Conservation (phyloP, 2,113 vertebrate genomes). For the Seriola rivoliana region DNA sequence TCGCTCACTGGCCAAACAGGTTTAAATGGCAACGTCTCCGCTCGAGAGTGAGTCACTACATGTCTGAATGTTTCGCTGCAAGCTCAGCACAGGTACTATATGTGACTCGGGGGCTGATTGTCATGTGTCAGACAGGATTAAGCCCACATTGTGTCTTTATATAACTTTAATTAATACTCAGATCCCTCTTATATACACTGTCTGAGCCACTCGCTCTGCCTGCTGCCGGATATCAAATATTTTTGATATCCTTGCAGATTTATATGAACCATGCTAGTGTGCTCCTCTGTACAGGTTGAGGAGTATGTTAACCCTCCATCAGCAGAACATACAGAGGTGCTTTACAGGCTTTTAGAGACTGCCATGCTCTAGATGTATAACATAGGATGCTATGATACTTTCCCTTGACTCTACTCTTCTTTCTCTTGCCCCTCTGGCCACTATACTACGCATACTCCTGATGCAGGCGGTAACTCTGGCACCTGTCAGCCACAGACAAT, state of each 20-base stretch:
- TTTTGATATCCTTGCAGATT: not conserved
- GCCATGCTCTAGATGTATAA: not conserved
- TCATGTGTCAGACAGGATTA: constrained; percentile 40
- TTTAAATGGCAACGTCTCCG: constrained; percentile 65
- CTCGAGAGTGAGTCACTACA: constrained; percentile 56
- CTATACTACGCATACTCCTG: not conserved
- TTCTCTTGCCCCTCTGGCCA: constrained; percentile 6
- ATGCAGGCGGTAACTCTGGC: constrained; percentile 40
- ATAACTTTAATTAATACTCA: constrained; percentile 42
- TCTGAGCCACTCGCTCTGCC: constrained; percentile 3
- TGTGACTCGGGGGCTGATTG: constrained; percentile 5
- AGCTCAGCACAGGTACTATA: constrained; percentile 20
- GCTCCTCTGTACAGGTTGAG: not conserved
- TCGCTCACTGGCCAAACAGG: constrained; percentile 64
- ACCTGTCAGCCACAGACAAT: constrained; percentile 69
- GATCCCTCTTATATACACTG: not conserved
- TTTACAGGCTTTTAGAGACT: not conserved
- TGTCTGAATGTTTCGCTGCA: constrained; percentile 30
- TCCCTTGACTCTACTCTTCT: not conserved
- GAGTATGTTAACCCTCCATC: not conserved
- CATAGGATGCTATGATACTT: not conserved
- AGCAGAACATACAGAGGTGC: not conserved
- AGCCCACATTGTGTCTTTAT: constrained; percentile 44
- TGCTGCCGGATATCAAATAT: constrained; percentile 7
- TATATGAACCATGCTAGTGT: not conserved